A percentile compares a stretch with the other conserved stretches of the same genome.
Conservation (phyloP, 2,888 invertebrate species). For the Malthinus flaveolus region DNA sequence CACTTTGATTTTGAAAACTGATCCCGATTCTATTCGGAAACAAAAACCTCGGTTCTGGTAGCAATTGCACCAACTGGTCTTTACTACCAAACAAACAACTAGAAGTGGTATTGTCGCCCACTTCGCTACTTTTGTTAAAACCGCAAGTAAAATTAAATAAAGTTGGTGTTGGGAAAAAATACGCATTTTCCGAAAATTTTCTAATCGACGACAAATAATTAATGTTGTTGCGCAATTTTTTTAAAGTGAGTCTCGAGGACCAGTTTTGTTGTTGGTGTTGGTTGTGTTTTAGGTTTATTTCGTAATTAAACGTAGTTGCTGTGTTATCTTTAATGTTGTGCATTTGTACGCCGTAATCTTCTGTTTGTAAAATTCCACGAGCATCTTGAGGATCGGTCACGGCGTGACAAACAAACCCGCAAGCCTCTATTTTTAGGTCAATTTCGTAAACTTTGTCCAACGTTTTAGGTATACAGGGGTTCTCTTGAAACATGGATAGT, state of each 20-base stretch:
- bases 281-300: conserved; percentile 27
- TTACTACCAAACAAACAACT: conserved; percentile 21
- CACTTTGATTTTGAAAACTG: conserved; percentile 24
- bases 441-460: conserved; percentile 43
- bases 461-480: conserved; percentile 57
- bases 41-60: neutral
- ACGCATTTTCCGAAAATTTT: conserved; percentile 57
- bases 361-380: conserved; percentile 56
- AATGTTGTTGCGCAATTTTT: conserved; percentile 61
- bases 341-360: conserved; percentile 61
- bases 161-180: conserved; percentile 66
- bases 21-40: conserved; percentile 14
- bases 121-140: conserved; percentile 4
- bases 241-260: conserved; percentile 56
- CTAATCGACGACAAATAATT: conserved; percentile 62
- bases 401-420: conserved; percentile 65
- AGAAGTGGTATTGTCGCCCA: neutral
- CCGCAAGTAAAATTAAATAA: conserved; percentile 54
- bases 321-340: conserved; percentile 49
- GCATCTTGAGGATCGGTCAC: conserved; percentile 55
- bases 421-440: conserved; percentile 58
- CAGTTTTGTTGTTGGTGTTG: conserved; percentile 22
- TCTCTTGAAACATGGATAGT: conserved; percentile 55
- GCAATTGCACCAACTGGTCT: conserved; percentile 6
- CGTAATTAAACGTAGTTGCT: conserved; percentile 54